Evolutionary conservation across 2,888 invertebrate genomes (phyloP), one percentile per base, ranked within the genome.

Genomic region (Nomada fabriciana): DNA sequence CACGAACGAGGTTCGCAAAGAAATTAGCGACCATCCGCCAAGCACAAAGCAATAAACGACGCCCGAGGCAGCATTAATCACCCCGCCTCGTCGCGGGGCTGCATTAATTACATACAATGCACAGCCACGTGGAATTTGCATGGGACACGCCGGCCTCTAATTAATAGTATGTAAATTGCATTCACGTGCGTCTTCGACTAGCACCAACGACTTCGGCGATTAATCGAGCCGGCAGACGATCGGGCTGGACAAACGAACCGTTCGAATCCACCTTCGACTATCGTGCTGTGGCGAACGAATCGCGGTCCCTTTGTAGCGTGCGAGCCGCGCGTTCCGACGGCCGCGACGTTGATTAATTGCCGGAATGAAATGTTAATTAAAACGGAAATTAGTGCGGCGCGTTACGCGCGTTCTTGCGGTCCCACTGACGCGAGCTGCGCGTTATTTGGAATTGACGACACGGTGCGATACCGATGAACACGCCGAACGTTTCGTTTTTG

Each of bases 281-380:
- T 47, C 47, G 10, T 11, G 13, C 47, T 25, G n/a, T n/a, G 25
- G 11, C 65, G n/a, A 29, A 18, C 55, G 59, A 67, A 55, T 50
- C 70, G 50, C 25, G 25, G 55, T 10, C 70, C 65, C 70, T 57
- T 73, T 74, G 61, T 67, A 60, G 57, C 64, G 42, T n/a, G 63
- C 29, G 63, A 84, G 67, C 80, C 70, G 47, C 57, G 64, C 80
- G 70, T 72, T 75, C 75, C 80, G 23, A 61, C 70, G 69, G 23
- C 23, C 20, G 20, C 55, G 84, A 80, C 75, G 76, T 80, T 80
- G 81, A 88, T 88, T 88, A 88, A 88, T 88, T 83, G 82, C 82
- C 67, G 69, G 82, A 85, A 80, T 86, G 83, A 82, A 78, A 88
- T 83, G 87, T 86, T 88, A 88, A 88, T 88, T 88, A 85, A 88